phyloP scores from a whole-genome alignment of 2,888 invertebrate species.

The Stomorhina lunata region DNA sequence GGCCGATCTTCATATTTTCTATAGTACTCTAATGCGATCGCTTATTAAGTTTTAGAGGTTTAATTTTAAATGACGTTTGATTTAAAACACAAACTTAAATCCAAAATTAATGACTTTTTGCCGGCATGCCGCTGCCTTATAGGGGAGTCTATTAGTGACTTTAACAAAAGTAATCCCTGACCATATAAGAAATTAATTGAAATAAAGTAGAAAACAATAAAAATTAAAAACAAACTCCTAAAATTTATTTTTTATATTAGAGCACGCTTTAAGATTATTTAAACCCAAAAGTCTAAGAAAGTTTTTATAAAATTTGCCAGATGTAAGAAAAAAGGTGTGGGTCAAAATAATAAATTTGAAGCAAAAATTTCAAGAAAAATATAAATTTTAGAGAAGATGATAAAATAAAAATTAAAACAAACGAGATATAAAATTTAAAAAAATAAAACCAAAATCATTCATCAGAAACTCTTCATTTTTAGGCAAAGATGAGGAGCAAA shows the following conservation, averaged over 20 bases:
- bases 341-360: conserved; percentile 31
- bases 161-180: conserved; percentile 2
- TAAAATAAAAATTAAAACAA: neutral
- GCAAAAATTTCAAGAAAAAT: conserved; percentile 10
- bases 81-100: too few species aligned
- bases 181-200: conserved; percentile 31
- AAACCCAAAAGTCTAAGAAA: neutral
- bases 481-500: neutral
- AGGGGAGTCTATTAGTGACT: neutral
- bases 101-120: neutral
- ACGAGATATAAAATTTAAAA: too few species aligned
- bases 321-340: conserved; percentile 16
- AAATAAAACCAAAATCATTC: neutral
- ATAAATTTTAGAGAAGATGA: neutral
- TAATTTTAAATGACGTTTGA: too few species aligned
- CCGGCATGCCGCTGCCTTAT: conserved; percentile 15
- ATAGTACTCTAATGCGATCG: too few species aligned
- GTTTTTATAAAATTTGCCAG: neutral
- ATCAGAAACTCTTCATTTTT: too few species aligned
- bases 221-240: neutral
- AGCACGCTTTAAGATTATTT: conserved; percentile 32
- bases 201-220: neutral
- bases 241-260: conserved; percentile 23
- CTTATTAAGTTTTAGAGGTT: too few species aligned
- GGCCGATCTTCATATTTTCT: too few species aligned